phyloP scores from a whole-genome alignment of 1,140 invertebrate genomes.

The Cotesia typhae region DNA sequence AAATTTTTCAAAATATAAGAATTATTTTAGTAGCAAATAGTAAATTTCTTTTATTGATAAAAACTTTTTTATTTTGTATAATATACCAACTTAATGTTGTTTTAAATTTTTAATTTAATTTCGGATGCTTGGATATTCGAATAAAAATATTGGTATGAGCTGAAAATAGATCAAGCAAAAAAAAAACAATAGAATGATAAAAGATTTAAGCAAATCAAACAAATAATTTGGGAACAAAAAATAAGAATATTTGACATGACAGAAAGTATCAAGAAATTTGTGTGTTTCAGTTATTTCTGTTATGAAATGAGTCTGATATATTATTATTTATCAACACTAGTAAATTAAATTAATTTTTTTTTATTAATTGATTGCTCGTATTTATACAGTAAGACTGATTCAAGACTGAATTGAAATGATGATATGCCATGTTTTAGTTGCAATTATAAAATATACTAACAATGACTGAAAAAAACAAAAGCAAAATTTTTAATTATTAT shows the following conservation, averaged over 20 bases:
- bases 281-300: not conserved
- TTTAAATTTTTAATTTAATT: no score
- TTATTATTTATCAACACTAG: not conserved
- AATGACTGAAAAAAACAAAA: not conserved
- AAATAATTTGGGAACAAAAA: no score
- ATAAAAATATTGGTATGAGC: no score
- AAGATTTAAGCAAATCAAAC: no score
- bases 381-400: slow-evolving; percentile 13
- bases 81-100: no score
- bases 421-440: slow-evolving; percentile 1
- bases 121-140: no score
- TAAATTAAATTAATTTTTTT: not conserved
- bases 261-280: not conserved
- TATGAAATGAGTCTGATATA: not conserved
- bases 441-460: not conserved
- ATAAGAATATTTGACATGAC: not conserved
- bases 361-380: not conserved
- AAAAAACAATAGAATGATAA: no score
- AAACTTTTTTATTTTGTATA: no score
- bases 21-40: no score
- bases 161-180: no score
- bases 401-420: slow-evolving; percentile 12
- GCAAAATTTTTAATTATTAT: not conserved
- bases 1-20: no score
- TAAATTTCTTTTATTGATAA: no score